These are phyloP conservation scores for Myxocyprinus asiaticus DNA, from an alignment of 2,113 vertebrate species.

Conservation along the genomic window DNA sequence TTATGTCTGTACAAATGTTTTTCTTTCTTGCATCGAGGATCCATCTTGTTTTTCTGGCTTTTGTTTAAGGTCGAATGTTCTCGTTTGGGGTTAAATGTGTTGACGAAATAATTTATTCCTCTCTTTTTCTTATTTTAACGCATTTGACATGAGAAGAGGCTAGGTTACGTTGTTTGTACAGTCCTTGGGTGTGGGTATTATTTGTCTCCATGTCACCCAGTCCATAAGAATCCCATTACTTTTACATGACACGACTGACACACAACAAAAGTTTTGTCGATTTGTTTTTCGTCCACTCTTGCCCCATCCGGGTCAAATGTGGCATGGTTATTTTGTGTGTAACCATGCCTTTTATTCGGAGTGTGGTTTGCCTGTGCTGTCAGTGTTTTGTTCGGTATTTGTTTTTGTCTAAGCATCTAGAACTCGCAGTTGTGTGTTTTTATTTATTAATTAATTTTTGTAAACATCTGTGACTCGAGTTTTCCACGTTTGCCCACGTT, in stretches of 20 bases:
- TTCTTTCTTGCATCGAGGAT: background rate
- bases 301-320: background rate
- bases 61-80: constrained; percentile 17
- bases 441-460: background rate
- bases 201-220: background rate
- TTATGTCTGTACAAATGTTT: background rate
- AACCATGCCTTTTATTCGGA: constrained; percentile 8
- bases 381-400: background rate
- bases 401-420: constrained; percentile 12
- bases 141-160: background rate
- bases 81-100: constrained; percentile 5
- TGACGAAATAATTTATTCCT: background rate
- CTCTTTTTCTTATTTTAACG: constrained; percentile 5
- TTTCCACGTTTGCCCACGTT: constrained; percentile 4
- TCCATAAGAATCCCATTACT: background rate
- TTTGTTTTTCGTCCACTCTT: constrained; percentile 14
- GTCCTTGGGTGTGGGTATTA: constrained; percentile 23
- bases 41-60: constrained; percentile 39
- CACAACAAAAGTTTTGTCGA: constrained; percentile 8
- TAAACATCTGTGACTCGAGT: background rate
- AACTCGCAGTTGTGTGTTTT: background rate
- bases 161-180: background rate
- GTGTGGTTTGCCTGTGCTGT: constrained; percentile 26
- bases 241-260: constrained; percentile 1
- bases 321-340: background rate